phyloP scores from a whole-genome alignment of 2,113 vertebrate species.

The Alligator sinensis region DNA sequence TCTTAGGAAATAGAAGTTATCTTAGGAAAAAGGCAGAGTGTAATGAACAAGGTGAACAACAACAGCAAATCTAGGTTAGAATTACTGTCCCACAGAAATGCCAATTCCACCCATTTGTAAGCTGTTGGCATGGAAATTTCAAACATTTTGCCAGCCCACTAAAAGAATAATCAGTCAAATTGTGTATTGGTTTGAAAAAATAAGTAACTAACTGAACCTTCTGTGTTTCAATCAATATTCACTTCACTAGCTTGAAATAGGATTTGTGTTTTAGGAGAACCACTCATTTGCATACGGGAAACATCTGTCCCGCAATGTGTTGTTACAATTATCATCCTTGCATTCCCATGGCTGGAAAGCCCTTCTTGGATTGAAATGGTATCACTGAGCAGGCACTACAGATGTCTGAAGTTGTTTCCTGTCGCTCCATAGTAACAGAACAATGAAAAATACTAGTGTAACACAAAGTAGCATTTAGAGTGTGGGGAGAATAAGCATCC shows the following conservation, averaged over 20 bases:
- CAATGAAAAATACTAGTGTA: neutral
- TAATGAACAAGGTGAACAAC: neutral
- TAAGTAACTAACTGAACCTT: neutral
- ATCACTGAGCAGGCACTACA: neutral
- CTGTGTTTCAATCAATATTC: constrained; percentile 1
- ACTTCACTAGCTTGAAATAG: neutral
- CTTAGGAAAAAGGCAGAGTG: neutral
- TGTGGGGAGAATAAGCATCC: neutral
- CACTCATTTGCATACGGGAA: neutral
- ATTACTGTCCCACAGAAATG: neutral
- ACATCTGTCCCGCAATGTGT: neutral
- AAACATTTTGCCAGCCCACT: neutral
- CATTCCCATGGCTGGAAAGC: neutral
- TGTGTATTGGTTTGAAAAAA: constrained; percentile 34
- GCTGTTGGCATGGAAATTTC: neutral
- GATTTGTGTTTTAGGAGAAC: constrained; percentile 8
- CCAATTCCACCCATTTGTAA: neutral
- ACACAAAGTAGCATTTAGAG: neutral
- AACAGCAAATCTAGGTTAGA: neutral
- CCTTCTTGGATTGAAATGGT: neutral
- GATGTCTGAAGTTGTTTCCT: neutral
- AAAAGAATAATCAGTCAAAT: neutral
- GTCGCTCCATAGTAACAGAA: neutral
- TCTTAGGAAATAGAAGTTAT: neutral
- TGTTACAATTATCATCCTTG: neutral